Evolutionary conservation across 2,113 vertebrate genomes (phyloP), one percentile per base, ranked within the genome.

Genomic region (Carassius auratus): DNA sequence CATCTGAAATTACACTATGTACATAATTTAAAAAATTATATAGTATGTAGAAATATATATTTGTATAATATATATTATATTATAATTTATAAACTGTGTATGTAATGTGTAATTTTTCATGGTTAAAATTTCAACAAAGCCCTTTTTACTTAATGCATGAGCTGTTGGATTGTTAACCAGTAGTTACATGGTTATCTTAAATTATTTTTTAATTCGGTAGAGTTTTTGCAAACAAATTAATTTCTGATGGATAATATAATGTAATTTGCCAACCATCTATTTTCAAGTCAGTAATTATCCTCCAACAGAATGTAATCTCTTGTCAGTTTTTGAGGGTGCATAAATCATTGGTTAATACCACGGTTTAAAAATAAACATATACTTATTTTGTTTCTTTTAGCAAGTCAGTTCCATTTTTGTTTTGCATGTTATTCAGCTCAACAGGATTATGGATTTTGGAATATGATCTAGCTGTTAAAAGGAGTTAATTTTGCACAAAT

Each of bases 401-500:
- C 36, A 23, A 23, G 33, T 36, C 57, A 14, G 3, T 45, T 62
- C n/a, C 14, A 23, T 42, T 79, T 38, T 81, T 81, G 23, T 36
- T 68, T 52, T 81, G 62, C 79, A 30, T 50, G 78, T 81, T 36
- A 33, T 77, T 74, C 50, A 57, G 30, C 33, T 42, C 10, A 6
- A 12, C 3, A 2, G 57, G n/a, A 21, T 76, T 76, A 55, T 76
- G 23, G 13, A 21, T 76, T 76, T 50, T 76, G 45, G 14, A 73
- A n/a, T 45, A 64, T 21, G 36, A 84, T 45, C 73, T 26, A 33
- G 14, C 52, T 76, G 73, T 21, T 48, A 50, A 81, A 69, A 68
- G 45, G 42, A 66, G 79, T 69, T 81, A 81, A 66, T 81, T 45
- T 52, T 81, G 79, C 26, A 52, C 42, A 50, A 69, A 52, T 21